These are phyloP conservation scores for Drosophila paranaensis DNA, from an alignment of 2,888 invertebrate genomes.

Conservation along the genomic window DNA sequence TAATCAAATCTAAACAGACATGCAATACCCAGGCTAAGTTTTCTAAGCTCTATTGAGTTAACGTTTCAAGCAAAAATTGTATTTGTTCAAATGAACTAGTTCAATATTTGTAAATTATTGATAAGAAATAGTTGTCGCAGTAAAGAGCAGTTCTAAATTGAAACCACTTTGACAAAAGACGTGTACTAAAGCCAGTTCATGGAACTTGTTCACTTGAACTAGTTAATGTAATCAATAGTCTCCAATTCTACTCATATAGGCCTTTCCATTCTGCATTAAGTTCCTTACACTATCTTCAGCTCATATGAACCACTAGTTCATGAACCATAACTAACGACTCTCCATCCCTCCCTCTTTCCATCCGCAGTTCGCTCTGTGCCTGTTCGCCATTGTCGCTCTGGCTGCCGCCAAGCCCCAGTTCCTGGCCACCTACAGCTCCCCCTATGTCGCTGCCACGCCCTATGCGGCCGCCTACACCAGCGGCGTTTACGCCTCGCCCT, in stretches of 20 bases:
- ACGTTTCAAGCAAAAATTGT: neutral
- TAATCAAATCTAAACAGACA: neutral
- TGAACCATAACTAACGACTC: neutral
- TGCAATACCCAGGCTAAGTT: neutral
- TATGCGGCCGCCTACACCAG: slow-evolving; percentile 71
- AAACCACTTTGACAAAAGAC: neutral
- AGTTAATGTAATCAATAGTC: neutral
- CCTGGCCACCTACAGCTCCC: slow-evolving; percentile 71
- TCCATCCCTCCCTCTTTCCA: neutral
- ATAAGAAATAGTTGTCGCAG: neutral
- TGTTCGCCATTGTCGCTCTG: slow-evolving; percentile 74
- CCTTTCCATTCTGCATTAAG: neutral
- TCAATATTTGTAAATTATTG: too few relatives aligned
- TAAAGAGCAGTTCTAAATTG: neutral
- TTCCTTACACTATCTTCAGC: neutral
- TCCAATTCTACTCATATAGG: too few relatives aligned
- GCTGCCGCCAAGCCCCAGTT: slow-evolving; percentile 76
- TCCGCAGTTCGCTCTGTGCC: slow-evolving; percentile 72
- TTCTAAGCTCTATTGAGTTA: neutral
- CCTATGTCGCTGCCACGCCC: slow-evolving; percentile 73
- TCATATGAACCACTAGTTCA: neutral
- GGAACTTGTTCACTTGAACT: neutral
- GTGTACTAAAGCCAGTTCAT: neutral
- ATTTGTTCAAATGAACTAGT: neutral
- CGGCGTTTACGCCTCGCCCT: slow-evolving; percentile 76